Evolutionary conservation across 1,140 invertebrate species (phyloP).

Genomic region (Stratiolaelaps scimitus): DNA sequence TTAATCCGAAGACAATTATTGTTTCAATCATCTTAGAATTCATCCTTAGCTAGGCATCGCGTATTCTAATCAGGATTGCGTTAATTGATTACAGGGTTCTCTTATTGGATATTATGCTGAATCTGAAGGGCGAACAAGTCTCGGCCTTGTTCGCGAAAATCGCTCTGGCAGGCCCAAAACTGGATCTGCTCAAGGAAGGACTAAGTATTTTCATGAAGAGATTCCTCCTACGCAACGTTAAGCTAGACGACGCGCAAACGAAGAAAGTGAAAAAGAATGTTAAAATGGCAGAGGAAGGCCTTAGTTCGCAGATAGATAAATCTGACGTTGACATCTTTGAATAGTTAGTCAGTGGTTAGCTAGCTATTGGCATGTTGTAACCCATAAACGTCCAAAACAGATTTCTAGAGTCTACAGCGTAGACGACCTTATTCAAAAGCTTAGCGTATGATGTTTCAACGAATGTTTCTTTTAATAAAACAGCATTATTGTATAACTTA

Average conservation of each 20-base stretch:
- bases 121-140: slow-evolving; percentile 48
- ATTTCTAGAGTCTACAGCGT: too few relatives aligned
- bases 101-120: slow-evolving; percentile 54
- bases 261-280: slow-evolving; percentile 33
- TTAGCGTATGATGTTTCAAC: too few relatives aligned
- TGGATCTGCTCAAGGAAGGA: slow-evolving; percentile 59
- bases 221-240: slow-evolving; percentile 54
- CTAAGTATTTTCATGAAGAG: slow-evolving; percentile 62
- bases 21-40: neutral
- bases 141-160: slow-evolving; percentile 54
- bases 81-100: slow-evolving; percentile 57
- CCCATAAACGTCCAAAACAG: too few relatives aligned
- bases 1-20: neutral
- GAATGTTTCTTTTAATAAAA: too few relatives aligned
- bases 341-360: neutral
- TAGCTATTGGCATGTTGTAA: too few relatives aligned
- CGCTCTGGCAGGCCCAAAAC: slow-evolving; percentile 49
- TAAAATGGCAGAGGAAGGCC: slow-evolving; percentile 32
- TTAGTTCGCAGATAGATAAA: neutral
- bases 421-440: too few relatives aligned
- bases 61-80: slow-evolving; percentile 57
- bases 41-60: too few relatives aligned
- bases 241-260: slow-evolving; percentile 29
- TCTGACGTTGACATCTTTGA: neutral
- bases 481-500: too few relatives aligned